phyloP scores from a whole-genome alignment of 2,797 vertebrate genomes.

The Emys orbicularis region DNA sequence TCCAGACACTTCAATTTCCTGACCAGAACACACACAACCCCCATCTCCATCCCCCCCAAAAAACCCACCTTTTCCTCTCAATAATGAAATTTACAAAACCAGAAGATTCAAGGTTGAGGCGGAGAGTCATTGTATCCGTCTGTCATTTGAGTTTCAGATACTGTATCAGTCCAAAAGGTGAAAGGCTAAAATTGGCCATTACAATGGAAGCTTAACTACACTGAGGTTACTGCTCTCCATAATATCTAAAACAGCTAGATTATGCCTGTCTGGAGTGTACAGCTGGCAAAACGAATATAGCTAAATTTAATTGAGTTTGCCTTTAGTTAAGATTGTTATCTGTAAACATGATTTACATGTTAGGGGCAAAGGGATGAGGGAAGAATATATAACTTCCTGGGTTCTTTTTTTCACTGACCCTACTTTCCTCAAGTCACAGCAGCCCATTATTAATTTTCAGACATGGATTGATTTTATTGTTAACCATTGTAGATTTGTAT shows the following conservation, averaged over 20 bases:
- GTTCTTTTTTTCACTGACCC: neutral
- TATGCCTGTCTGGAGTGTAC: neutral
- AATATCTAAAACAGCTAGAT: neutral
- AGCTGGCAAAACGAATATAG: neutral
- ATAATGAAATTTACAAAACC: neutral
- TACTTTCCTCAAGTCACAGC: neutral
- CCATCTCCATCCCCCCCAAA: fast-evolving
- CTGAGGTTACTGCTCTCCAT: neutral
- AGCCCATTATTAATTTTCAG: slow-evolving; percentile 4
- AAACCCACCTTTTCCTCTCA: neutral
- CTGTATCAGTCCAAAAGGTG: neutral
- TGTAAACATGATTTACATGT: neutral
- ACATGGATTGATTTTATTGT: neutral
- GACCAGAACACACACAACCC: fast-evolving
- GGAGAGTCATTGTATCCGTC: neutral
- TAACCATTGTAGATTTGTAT: neutral
- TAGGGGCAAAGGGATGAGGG: neutral
- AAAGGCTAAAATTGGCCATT: neutral
- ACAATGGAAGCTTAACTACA: neutral
- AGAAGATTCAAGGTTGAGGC: neutral
- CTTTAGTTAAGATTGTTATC: neutral
- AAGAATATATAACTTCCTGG: neutral
- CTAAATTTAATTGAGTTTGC: neutral
- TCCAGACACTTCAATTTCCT: neutral
- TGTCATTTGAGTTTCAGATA: neutral